phyloP scores from a whole-genome alignment of 2,888 invertebrate species.

The Drosophila cracens region DNA sequence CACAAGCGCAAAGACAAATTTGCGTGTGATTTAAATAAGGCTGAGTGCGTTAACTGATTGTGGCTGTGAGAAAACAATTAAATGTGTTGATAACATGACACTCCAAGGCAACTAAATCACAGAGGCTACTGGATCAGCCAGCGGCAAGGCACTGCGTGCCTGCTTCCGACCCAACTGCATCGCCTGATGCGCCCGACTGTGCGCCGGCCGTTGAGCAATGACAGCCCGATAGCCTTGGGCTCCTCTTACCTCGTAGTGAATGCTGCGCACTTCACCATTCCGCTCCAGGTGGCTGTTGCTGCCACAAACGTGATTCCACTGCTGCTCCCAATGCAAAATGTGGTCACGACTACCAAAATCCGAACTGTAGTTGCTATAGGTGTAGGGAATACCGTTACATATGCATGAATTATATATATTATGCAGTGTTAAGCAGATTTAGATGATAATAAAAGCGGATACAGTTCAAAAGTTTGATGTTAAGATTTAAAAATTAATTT shows the following conservation, averaged over 20 bases:
- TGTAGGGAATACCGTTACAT: slow-evolving; percentile 39
- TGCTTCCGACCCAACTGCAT: slow-evolving; percentile 68
- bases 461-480: not conserved
- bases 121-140: slow-evolving; percentile 78
- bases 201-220: slow-evolving; percentile 77
- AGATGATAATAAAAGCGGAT: not conserved
- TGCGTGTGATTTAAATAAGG: slow-evolving; percentile 2
- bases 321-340: slow-evolving; percentile 81
- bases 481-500: not conserved
- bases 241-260: slow-evolving; percentile 77
- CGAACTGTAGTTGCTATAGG: slow-evolving; percentile 81
- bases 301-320: slow-evolving; percentile 76
- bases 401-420: not conserved
- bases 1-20: slow-evolving; percentile 33
- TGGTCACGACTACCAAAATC: slow-evolving; percentile 77
- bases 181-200: slow-evolving; percentile 77
- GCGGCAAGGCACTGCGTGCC: slow-evolving; percentile 66
- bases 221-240: slow-evolving; percentile 66
- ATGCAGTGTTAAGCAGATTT: not conserved
- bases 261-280: slow-evolving; percentile 80
- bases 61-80: slow-evolving; percentile 38
- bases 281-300: slow-evolving; percentile 82
- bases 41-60: slow-evolving; percentile 29
- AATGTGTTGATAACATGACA: not conserved
- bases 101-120: slow-evolving; percentile 50